Evolutionary conservation across 2,888 invertebrate genomes (phyloP), one percentile per base, ranked within the genome.

Genomic region (Acleris literana): DNA sequence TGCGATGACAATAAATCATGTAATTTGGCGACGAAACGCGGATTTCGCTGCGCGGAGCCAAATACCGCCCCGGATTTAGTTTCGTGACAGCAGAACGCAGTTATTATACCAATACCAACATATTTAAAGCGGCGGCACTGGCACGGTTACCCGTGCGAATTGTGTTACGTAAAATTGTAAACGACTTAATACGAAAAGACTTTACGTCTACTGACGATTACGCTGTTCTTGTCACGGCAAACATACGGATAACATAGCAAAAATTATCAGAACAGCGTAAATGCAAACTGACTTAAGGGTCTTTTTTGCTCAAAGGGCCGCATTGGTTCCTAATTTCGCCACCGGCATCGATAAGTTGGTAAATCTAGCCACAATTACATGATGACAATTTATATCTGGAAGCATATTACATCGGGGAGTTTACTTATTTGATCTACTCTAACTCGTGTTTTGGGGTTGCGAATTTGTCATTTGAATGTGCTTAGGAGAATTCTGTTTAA

Each of bases 1-100:
- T 80, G 74, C 77, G 78, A 86, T 86, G 85, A 89, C 85, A 90
- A 91, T 92, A 91, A 92, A 92, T 92, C 91, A 90, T 86, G 78
- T 90, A 89, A 91, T 91, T 90, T 89, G 83, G 88, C 86, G 87
- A 83, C 84, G 82, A 83, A 84, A 84, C 77, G 80, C 81, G 84
- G 77, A 83, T 83, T 85, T 82, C 78, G 79, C 74, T 64, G 22
- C 55, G 46, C 69, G 49, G 61, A 61, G 22, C 57, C 61, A 59
- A 72, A 76, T 75, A 79, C 78, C 72, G 73, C 78, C 78, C 74
- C 76, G 83, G 86, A 84, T 88, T 89, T 88, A 80, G 78, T 76
- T 76, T 77, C 83, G 80, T 87, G 88, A 87, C 87, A 89, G 82
- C 77, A 70, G 82, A 84, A 87, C 78, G 81, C 80, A 79, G 86